These are phyloP conservation scores for Sarcophilus harrisii DNA, from an alignment of 2,797 vertebrate species.

Conservation along the genomic window DNA sequence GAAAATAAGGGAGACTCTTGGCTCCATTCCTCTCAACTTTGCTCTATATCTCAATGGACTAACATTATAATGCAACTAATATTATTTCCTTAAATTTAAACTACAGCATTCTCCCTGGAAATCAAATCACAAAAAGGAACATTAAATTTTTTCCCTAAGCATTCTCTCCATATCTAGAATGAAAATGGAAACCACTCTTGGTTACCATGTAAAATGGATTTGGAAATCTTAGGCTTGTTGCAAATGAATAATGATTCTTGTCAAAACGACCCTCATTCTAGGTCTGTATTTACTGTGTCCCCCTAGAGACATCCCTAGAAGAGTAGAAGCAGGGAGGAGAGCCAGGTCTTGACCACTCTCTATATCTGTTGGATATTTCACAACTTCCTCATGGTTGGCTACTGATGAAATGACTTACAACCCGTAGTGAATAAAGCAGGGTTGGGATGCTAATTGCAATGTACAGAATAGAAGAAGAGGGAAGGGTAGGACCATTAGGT, in stretches of 20 bases:
- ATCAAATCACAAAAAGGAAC: neutral
- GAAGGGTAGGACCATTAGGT: neutral
- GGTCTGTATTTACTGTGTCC: neutral
- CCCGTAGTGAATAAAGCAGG: neutral
- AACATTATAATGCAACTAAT: constrained; percentile 4
- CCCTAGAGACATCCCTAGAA: neutral
- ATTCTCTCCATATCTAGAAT: neutral
- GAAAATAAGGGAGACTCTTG: constrained; percentile 77
- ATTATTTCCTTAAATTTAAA: constrained; percentile 24
- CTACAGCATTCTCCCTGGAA: constrained; percentile 50
- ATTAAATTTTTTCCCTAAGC: neutral
- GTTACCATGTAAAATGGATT: neutral
- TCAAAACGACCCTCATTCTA: neutral
- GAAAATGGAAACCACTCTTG: neutral
- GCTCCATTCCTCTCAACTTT: neutral
- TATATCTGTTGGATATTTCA: neutral
- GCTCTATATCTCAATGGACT: neutral
- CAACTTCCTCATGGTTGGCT: neutral
- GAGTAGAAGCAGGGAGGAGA: neutral
- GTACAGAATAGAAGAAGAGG: neutral
- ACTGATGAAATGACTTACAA: neutral
- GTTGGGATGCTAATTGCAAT: neutral
- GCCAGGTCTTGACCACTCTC: neutral
- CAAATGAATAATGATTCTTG: neutral
- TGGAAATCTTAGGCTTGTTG: neutral